These are phyloP conservation scores for Perca fluviatilis DNA, from an alignment of 2,113 vertebrate genomes.

Conservation along the genomic window DNA sequence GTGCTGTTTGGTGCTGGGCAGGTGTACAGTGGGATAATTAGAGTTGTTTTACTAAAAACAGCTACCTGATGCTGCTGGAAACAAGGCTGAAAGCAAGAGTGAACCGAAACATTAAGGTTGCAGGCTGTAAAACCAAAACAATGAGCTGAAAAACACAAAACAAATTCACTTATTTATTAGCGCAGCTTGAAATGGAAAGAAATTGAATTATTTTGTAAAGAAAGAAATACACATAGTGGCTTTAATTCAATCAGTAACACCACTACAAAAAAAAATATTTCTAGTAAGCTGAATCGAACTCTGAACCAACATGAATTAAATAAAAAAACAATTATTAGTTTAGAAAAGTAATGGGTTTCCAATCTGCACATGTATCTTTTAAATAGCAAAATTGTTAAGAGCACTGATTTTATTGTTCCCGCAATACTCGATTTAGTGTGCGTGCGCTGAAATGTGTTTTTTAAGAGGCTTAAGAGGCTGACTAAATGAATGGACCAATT, in stretches of 20 bases:
- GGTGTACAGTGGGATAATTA: background rate
- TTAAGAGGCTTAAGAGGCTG: constrained; percentile 68
- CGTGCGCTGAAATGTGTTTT: constrained; percentile 10
- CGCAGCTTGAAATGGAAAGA: background rate
- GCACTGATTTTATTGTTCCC: constrained; percentile 33
- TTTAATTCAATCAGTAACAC: background rate
- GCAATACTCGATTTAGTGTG: background rate
- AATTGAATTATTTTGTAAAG: background rate
- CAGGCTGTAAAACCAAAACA: background rate
- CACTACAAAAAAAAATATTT: background rate
- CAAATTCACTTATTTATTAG: background rate
- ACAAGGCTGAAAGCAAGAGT: background rate
- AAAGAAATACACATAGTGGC: background rate
- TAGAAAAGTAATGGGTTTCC: background rate
- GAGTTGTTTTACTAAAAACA: background rate
- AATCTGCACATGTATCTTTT: constrained; percentile 12
- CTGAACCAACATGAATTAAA: background rate
- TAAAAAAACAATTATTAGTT: background rate
- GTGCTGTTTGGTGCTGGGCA: background rate
- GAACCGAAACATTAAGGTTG: background rate
- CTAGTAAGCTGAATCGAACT: background rate
- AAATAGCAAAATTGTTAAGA: constrained; percentile 32
- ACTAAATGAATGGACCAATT: constrained; percentile 69
- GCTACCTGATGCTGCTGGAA: background rate
- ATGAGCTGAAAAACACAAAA: background rate